phyloP scores from a whole-genome alignment of 2,113 vertebrate species.

The Vanacampus margaritifer region DNA sequence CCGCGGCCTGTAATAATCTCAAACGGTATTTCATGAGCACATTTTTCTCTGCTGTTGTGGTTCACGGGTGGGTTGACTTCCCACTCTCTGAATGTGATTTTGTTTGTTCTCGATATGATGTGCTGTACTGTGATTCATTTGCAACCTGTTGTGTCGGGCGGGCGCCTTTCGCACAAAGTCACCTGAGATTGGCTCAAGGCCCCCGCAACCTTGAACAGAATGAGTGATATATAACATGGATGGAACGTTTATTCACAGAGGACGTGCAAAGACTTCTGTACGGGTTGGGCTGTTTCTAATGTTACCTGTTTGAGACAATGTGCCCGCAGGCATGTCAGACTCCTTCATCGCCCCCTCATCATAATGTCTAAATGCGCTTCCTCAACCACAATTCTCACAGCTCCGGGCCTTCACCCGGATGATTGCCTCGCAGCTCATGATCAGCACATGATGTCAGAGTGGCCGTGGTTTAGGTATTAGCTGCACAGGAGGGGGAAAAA shows the following conservation, averaged over 20 bases:
- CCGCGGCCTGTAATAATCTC: constrained; percentile 26
- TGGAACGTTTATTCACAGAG: constrained; percentile 13
- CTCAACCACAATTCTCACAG: constrained; percentile 13
- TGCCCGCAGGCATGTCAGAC: constrained; percentile 19
- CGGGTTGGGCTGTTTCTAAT: constrained; percentile 15
- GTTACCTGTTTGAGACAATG: constrained; percentile 10
- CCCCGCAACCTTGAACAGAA: not conserved
- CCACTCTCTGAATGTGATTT: not conserved
- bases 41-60: constrained; percentile 16
- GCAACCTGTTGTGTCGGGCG: not conserved
- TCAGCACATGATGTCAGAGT: constrained; percentile 64
- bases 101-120: not conserved
- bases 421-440: constrained; percentile 63
- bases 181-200: not conserved
- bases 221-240: not conserved
- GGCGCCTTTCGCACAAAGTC: not conserved
- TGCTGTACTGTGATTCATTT: not conserved
- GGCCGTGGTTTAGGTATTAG: constrained; percentile 49
- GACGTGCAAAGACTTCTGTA: constrained; percentile 16
- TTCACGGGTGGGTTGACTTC: not conserved
- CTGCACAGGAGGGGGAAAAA: constrained; percentile 20
- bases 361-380: constrained; percentile 13
- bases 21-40: constrained; percentile 23
- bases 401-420: constrained; percentile 38
- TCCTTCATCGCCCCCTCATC: constrained; percentile 17